Percentiles rank a stretch among this genome's conserved stretches.
Conservation (phyloP, 2,888 invertebrate genomes). For the Microchrysa polita region DNA sequence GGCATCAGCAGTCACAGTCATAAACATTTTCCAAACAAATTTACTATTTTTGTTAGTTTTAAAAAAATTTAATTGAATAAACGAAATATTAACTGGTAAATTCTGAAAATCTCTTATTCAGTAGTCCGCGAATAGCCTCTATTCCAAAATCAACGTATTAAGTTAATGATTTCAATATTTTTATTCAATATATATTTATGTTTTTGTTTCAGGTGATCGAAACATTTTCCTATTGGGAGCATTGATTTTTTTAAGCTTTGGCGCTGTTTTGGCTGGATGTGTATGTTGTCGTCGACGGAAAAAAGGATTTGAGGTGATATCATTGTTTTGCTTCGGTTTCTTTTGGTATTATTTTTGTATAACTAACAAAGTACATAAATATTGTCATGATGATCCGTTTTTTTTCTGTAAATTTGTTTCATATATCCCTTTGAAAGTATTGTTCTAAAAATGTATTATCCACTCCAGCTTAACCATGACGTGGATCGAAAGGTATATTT, state of each 20-base stretch:
- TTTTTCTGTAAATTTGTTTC: slow-evolving; percentile 39
- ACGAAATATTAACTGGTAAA: no score
- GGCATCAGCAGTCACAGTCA: no score
- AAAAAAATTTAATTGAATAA: no score
- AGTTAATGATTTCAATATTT: no score
- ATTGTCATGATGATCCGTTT: slow-evolving; percentile 13
- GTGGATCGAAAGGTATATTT: slow-evolving; percentile 53
- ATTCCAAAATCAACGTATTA: no score
- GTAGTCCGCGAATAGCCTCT: no score
- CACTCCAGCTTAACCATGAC: slow-evolving; percentile 51
- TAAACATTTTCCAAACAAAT: no score
- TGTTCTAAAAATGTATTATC: slow-evolving; percentile 43
- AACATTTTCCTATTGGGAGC: slow-evolving; percentile 51
- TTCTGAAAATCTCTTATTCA: no score
- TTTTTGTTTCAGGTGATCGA: slow-evolving; percentile 47
- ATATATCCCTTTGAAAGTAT: slow-evolving; percentile 35
- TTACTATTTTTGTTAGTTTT: no score
- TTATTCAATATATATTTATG: no score
- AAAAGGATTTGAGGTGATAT: slow-evolving; percentile 52
- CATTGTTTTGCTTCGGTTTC: background rate
- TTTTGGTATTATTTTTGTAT: no score
- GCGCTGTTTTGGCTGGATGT: slow-evolving; percentile 50
- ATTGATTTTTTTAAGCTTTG: slow-evolving; percentile 49
- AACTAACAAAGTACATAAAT: slow-evolving; percentile 22
- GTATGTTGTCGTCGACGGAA: slow-evolving; percentile 52